Base-by-base conservation (phyloP, 2,888 invertebrate species). In the Frankliniella fusca region DNA sequence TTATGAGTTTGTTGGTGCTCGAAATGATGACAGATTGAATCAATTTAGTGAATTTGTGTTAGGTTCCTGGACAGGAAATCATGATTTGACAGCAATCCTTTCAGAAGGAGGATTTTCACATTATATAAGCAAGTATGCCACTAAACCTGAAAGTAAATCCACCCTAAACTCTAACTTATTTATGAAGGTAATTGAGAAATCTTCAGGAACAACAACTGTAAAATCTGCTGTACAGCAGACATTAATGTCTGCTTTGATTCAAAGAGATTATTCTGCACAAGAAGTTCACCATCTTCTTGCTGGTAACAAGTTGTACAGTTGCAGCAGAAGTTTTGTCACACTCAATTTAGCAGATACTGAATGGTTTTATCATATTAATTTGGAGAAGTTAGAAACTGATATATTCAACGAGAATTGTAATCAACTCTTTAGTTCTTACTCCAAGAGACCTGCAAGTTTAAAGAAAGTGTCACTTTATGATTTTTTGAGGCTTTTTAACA, bases 211-310 rank as follows among this genome's bases (percentile, higher is more conserved):
- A 18, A 10, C 11, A 65, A 20, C 15, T 10, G 11, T 65, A 20
- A 65, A 65, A 65, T 65, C 65, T 10, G 20, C 65, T 18, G 20
- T 65, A 7, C 65, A 65, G 20, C 11, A 20, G 20, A 15, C 65
- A 18, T 65, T 65, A 18, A 65, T 65, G 65, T 11, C 65, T 10
- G 11, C 65, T 18, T 20, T 65, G 11, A 20, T 65, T 7, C 15
- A 65, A 65, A 65, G 65, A 65, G 65, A 65, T 65, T 65, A 65
- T 20, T 65, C 65, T 18, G 65, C 65, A 20, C 65, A 65, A 20
- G 65, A 65, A 65, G 7, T 11, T 65, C 65, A 65, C 20, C 65
- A 65, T 65, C 20, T 65, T 7, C 65, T 18, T 11, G 7, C 15
- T 20, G 65, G 65, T 7, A 65, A 65, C 15, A 65, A 18, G 20